Conservation (phyloP, 2,113 vertebrate genomes). For the Istiophorus platypterus region DNA sequence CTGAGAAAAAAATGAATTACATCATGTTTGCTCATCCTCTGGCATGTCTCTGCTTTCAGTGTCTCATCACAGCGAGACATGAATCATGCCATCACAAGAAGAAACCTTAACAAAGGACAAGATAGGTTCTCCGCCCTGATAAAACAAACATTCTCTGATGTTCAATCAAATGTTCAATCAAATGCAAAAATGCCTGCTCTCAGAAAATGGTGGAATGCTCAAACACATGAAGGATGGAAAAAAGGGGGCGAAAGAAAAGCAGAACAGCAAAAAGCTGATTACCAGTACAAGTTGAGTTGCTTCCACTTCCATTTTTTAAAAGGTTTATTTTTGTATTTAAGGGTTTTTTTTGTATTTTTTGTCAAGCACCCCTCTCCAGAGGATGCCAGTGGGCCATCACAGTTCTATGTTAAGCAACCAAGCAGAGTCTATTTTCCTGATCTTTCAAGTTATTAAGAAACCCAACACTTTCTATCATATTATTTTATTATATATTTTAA, state of each 20-base stretch:
- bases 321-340: too few species aligned
- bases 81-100: conserved; percentile 33
- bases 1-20: neutral
- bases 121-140: conserved; percentile 15
- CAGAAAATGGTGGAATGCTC: neutral
- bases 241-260: neutral
- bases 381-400: neutral
- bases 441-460: too few species aligned
- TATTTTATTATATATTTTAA: too few species aligned
- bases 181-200: neutral
- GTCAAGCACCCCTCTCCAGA: neutral
- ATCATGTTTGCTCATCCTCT: conserved; percentile 11
- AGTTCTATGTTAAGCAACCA: neutral
- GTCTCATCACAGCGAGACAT: conserved; percentile 23
- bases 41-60: conserved; percentile 8
- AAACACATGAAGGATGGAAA: conserved; percentile 13
- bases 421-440: neutral
- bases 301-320: too few species aligned
- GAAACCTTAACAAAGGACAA: neutral
- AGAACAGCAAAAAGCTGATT: too few species aligned
- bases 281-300: too few species aligned
- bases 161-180: neutral
- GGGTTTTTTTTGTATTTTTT: too few species aligned
- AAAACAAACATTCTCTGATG: conserved; percentile 8
- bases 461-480: neutral